Evolutionary conservation across 1,140 invertebrate genomes (phyloP).

Genomic region (Drosophila triauraria): DNA sequence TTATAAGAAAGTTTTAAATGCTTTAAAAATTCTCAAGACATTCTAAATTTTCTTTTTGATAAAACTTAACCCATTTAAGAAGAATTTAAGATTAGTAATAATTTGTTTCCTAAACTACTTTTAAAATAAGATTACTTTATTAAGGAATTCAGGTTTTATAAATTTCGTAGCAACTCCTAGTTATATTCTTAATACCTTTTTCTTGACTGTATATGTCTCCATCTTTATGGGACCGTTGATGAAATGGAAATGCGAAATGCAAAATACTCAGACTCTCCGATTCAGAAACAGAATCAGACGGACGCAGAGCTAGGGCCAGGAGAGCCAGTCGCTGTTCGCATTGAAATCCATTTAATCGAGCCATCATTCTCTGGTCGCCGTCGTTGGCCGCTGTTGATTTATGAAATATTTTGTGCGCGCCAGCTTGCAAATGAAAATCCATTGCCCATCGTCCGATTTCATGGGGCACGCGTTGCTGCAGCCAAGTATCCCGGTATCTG

Average conservation of each 20-base stretch:
- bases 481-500: not conserved
- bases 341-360: constrained; percentile 83
- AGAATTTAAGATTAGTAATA: no score
- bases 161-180: not conserved
- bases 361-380: constrained; percentile 62
- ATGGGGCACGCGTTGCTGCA: constrained; percentile 28
- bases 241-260: constrained; percentile 81
- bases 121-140: not conserved
- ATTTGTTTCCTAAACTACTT: no score
- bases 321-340: constrained; percentile 46
- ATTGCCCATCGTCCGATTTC: constrained; percentile 60
- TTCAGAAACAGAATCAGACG: constrained; percentile 7
- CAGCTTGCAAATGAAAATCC: constrained; percentile 72
- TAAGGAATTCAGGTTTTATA: no score
- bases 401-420: constrained; percentile 71
- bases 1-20: not conserved
- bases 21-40: not conserved
- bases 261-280: constrained; percentile 28
- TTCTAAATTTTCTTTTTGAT: no score
- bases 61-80: not conserved
- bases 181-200: not conserved
- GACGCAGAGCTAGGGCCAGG: constrained; percentile 12
- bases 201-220: constrained; percentile 21
- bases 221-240: constrained; percentile 59
- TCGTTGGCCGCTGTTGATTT: constrained; percentile 65